Conservation (phyloP, 2,888 invertebrate species). For the Drosophila kanekoi region DNA sequence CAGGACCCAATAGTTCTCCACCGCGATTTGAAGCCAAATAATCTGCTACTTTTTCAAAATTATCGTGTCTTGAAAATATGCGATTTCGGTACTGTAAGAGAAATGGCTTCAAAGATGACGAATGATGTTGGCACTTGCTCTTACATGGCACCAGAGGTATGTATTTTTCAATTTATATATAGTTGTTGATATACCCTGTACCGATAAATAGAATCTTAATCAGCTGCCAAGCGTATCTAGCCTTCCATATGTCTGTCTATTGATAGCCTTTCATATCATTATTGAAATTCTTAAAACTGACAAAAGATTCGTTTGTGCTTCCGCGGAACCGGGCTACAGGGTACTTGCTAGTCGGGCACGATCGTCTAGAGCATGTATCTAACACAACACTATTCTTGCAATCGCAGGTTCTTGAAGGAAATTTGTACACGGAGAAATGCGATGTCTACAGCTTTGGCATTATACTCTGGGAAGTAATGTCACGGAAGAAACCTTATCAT, state of each 20-base stretch:
- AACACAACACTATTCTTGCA: not conserved
- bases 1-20: constrained; percentile 33
- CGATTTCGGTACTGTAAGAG: constrained; percentile 43
- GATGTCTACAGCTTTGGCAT: constrained; percentile 53
- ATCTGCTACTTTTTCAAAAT: constrained; percentile 19
- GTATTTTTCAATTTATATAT: not conserved
- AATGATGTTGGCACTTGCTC: constrained; percentile 15
- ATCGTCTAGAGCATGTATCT: not conserved
- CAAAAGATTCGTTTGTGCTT: no score
- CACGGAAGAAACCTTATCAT: constrained; percentile 15
- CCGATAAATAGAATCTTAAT: no score
- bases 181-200: not conserved
- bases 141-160: constrained; percentile 54
- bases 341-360: no score
- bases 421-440: constrained; percentile 25
- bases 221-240: no score
- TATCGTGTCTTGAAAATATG: constrained; percentile 43
- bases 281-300: no score
- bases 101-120: constrained; percentile 10
- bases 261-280: no score
- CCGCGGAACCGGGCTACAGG: no score
- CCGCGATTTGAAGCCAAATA: constrained; percentile 49
- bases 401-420: not conserved
- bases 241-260: no score
- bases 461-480: constrained; percentile 48